phyloP scores from a whole-genome alignment of 2,113 vertebrate species.

The Menidia beryllina region DNA sequence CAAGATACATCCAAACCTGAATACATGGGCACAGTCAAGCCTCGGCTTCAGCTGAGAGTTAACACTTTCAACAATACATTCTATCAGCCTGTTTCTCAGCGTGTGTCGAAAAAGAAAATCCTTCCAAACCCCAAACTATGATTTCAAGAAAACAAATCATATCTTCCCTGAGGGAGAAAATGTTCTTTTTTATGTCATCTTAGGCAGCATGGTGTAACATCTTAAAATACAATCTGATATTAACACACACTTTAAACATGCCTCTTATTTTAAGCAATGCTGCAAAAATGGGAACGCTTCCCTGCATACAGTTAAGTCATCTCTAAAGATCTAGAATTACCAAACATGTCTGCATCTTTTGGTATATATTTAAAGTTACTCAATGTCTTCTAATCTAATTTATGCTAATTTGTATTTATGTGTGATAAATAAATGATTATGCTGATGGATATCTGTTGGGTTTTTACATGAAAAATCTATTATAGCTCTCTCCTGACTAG shows the following conservation, averaged over 20 bases:
- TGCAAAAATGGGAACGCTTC: background rate
- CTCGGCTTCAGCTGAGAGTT: slow-evolving; percentile 41
- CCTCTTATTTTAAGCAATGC: background rate
- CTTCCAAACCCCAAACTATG: slow-evolving; percentile 18
- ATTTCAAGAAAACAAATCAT: slow-evolving; percentile 37
- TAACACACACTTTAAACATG: background rate
- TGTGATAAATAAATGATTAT: no score
- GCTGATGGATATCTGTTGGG: no score
- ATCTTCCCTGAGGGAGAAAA: background rate
- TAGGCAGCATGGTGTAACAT: slow-evolving; percentile 7
- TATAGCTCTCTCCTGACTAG: background rate
- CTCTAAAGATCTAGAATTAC: background rate
- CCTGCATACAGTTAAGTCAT: background rate
- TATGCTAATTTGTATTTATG: no score
- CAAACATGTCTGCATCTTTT: background rate
- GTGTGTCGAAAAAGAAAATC: slow-evolving; percentile 21
- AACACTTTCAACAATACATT: slow-evolving; percentile 35
- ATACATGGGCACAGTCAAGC: slow-evolving; percentile 42
- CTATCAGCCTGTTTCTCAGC: slow-evolving; percentile 3
- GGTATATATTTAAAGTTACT: no score
- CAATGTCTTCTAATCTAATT: no score
- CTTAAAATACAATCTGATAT: background rate
- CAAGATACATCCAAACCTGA: slow-evolving; percentile 67
- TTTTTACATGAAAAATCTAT: background rate
- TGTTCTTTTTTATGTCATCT: slow-evolving; percentile 10